A percentile compares a stretch with the other conserved stretches of the same genome.
Evolutionary conservation across 2,113 vertebrate genomes (phyloP).

Genomic region (Romanogobio albipinnatus): DNA sequence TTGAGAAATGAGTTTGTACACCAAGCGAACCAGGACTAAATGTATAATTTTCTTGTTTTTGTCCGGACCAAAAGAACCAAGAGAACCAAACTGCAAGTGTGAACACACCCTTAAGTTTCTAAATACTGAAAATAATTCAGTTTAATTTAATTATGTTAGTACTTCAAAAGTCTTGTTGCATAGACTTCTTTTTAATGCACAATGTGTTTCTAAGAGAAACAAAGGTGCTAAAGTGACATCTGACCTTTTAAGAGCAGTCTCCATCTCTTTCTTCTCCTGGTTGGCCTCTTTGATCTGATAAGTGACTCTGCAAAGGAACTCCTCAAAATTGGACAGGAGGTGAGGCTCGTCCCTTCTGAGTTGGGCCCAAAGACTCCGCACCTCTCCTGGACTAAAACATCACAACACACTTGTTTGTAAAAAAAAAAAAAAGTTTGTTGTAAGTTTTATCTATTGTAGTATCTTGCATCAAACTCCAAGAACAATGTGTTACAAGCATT

Average conservation of each 20-base stretch:
- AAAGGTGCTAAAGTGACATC: background rate
- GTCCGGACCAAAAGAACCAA: too few relatives aligned
- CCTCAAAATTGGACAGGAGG: constrained; percentile 88
- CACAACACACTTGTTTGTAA: background rate
- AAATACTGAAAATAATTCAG: too few relatives aligned
- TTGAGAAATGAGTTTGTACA: too few relatives aligned
- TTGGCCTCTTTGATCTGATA: constrained; percentile 87
- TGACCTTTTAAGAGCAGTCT: constrained; percentile 83
- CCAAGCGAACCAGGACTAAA: too few relatives aligned
- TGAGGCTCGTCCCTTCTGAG: constrained; percentile 84
- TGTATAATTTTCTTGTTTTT: too few relatives aligned
- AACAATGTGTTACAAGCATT: background rate
- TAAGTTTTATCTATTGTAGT: background rate
- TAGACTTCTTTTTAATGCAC: background rate
- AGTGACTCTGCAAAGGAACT: constrained; percentile 85
- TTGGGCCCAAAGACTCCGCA: constrained; percentile 85
- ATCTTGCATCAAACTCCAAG: background rate
- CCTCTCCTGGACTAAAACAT: constrained; percentile 76
- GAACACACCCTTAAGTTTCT: too few relatives aligned
- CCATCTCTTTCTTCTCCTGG: constrained; percentile 87
- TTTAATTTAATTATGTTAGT: too few relatives aligned
- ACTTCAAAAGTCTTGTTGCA: background rate
- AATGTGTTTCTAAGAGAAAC: background rate
- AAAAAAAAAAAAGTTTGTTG: background rate
- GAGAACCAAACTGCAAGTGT: too few relatives aligned